Conservation (phyloP, 2,888 invertebrate genomes). For the Yponomeuta plumbellus region DNA sequence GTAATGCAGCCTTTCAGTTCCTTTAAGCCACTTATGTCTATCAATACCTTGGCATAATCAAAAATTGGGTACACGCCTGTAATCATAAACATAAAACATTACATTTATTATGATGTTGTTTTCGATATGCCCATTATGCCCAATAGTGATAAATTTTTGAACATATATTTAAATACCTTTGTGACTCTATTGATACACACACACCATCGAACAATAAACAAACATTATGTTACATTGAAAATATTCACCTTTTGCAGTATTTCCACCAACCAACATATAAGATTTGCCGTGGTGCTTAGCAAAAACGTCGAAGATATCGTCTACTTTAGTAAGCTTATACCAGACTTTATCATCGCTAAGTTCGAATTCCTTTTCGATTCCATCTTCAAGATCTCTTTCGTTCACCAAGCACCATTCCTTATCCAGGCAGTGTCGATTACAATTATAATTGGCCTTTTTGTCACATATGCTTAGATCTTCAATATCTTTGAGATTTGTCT, state of each 20-base stretch:
- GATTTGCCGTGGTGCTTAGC: conserved; percentile 46
- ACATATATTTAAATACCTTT: conserved; percentile 45
- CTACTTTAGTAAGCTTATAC: conserved; percentile 63
- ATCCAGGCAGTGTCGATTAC: conserved; percentile 23
- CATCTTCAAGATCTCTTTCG: conserved; percentile 26
- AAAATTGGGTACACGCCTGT: conserved; percentile 57
- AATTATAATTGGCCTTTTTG: conserved; percentile 28
- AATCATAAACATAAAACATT: conserved; percentile 23
- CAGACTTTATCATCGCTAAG: conserved; percentile 57
- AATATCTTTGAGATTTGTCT: conserved; percentile 33
- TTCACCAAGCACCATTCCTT: conserved; percentile 45
- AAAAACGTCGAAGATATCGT: conserved; percentile 57
- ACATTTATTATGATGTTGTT: conserved; percentile 68
- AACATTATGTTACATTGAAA: neutral
- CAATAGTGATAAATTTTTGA: conserved; percentile 72
- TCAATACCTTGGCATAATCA: conserved; percentile 49
- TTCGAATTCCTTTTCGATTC: conserved; percentile 23
- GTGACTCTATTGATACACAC: conserved; percentile 40
- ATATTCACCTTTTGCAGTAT: conserved; percentile 81
- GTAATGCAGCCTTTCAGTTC: conserved; percentile 48
- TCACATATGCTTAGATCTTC: conserved; percentile 35
- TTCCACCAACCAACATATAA: conserved; percentile 80
- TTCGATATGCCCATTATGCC: conserved; percentile 85
- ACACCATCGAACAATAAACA: conserved; percentile 33
- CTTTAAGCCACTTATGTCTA: conserved; percentile 55